Evolutionary conservation across 2,888 invertebrate genomes (phyloP).

Genomic region (Dicranocentrus wangi): DNA sequence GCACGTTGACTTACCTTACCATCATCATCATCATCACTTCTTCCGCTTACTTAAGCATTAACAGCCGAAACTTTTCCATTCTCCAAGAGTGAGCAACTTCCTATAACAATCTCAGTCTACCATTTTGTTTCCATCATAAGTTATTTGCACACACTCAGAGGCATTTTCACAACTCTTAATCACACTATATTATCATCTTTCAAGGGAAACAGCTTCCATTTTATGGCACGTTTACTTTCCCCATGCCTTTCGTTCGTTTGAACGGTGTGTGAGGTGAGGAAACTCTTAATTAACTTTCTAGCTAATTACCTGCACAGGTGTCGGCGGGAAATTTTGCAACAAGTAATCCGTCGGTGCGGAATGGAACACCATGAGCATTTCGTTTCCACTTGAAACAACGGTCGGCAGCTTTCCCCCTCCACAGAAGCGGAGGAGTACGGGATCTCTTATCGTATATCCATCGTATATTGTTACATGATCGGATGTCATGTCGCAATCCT

Average conservation of each 20-base stretch:
- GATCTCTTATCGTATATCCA: conserved; percentile 78
- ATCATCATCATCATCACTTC: conserved; percentile 17
- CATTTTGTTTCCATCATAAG: too few species aligned
- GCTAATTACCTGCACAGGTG: conserved; percentile 68
- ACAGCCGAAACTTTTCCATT: not conserved
- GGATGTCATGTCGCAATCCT: conserved; percentile 87
- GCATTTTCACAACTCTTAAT: not conserved
- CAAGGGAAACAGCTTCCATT: not conserved
- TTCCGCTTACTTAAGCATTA: conserved; percentile 24
- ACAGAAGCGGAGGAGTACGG: conserved; percentile 85
- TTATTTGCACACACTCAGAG: not conserved
- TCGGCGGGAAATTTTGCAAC: conserved; percentile 59
- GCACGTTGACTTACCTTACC: not conserved
- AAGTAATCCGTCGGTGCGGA: conserved; percentile 69
- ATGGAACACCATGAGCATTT: conserved; percentile 70
- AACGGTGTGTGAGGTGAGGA: not conserved
- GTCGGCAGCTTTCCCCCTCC: conserved; percentile 80
- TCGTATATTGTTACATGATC: conserved; percentile 89
- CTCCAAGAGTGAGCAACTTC: not conserved
- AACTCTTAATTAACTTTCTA: conserved; percentile 25
- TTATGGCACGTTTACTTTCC: too few species aligned
- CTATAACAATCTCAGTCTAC: not conserved
- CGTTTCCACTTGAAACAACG: conserved; percentile 68
- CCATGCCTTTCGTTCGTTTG: too few species aligned
- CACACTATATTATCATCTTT: not conserved